A percentile compares a stretch with the other conserved stretches of the same genome.
These are phyloP conservation scores for Aix galericulata DNA, from an alignment of 2,113 vertebrate genomes.

Conservation along the genomic window DNA sequence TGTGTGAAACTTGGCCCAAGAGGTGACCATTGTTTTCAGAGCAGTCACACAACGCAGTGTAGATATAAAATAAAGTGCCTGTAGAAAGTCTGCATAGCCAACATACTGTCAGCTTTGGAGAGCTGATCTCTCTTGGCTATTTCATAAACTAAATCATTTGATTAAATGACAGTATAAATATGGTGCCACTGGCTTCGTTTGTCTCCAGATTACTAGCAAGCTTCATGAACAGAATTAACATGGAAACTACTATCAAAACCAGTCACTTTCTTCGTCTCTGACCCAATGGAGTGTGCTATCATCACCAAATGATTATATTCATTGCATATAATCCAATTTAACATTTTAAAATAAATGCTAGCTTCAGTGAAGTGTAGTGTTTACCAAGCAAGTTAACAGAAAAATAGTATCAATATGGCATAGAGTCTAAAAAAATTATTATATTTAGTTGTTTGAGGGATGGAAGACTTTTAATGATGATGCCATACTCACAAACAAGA, in stretches of 20 bases:
- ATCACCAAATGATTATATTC: slow-evolving; percentile 61
- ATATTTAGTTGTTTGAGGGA: background rate
- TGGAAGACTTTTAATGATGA: background rate
- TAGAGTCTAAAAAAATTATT: background rate
- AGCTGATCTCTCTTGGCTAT: slow-evolving; percentile 10
- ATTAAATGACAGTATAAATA: slow-evolving; percentile 34
- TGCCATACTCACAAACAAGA: background rate
- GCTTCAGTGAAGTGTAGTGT: slow-evolving; percentile 15
- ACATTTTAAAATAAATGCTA: slow-evolving; percentile 53
- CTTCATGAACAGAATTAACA: slow-evolving; percentile 48
- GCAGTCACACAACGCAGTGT: background rate
- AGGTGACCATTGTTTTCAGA: background rate
- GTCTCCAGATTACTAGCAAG: slow-evolving; percentile 44
- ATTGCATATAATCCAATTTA: slow-evolving; percentile 47
- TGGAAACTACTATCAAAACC: slow-evolving; percentile 57
- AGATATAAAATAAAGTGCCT: background rate
- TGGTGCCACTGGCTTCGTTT: slow-evolving; percentile 26
- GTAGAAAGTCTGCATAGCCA: background rate
- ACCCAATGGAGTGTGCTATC: slow-evolving; percentile 20
- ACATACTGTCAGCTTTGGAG: slow-evolving; percentile 28
- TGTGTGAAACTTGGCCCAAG: background rate
- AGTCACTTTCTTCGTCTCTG: slow-evolving; percentile 60
- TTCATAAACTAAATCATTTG: slow-evolving; percentile 48
- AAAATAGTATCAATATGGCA: background rate
- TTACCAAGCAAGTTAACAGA: slow-evolving; percentile 35